Evolutionary conservation across 2,113 vertebrate genomes (phyloP).

Genomic region (Agapornis roseicollis): DNA sequence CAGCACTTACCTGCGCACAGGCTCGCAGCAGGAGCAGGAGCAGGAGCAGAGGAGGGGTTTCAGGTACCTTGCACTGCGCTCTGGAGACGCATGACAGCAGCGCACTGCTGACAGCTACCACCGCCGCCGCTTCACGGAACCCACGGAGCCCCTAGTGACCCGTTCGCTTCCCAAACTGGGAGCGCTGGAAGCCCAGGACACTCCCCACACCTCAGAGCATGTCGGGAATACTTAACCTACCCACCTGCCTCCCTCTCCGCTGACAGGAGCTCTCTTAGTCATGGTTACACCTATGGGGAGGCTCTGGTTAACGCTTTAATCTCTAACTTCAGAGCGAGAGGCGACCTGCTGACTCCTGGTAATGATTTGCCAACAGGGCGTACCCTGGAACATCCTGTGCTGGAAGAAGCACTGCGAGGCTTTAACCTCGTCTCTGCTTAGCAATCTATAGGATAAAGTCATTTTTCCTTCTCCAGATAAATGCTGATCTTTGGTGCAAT

Average conservation of each 20-base stretch:
- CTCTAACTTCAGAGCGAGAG: neutral
- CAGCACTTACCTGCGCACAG: neutral
- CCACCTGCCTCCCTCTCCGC: neutral
- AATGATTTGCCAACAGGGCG: neutral
- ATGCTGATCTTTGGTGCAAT: rapidly evolving
- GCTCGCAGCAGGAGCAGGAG: neutral
- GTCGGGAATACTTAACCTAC: constrained; percentile 67
- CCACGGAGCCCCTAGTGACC: neutral
- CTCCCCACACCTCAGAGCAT: constrained; percentile 68
- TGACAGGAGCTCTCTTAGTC: neutral
- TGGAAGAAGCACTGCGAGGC: neutral
- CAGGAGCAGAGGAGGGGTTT: neutral
- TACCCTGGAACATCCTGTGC: neutral
- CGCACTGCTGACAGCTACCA: neutral
- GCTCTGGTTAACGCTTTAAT: constrained; percentile 42
- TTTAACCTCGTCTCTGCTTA: neutral
- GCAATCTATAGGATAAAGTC: rapidly evolving
- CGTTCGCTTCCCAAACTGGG: neutral
- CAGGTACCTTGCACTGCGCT: rapidly evolving
- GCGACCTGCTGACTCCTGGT: neutral
- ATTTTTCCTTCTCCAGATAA: neutral
- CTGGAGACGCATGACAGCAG: neutral
- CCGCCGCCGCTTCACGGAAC: neutral
- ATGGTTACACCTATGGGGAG: neutral
- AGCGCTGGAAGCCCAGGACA: constrained; percentile 33